A percentile compares a stretch with the other conserved stretches of the same genome.
Evolutionary conservation across 2,113 vertebrate genomes (phyloP).

Genomic region (Atractosteus spatula): DNA sequence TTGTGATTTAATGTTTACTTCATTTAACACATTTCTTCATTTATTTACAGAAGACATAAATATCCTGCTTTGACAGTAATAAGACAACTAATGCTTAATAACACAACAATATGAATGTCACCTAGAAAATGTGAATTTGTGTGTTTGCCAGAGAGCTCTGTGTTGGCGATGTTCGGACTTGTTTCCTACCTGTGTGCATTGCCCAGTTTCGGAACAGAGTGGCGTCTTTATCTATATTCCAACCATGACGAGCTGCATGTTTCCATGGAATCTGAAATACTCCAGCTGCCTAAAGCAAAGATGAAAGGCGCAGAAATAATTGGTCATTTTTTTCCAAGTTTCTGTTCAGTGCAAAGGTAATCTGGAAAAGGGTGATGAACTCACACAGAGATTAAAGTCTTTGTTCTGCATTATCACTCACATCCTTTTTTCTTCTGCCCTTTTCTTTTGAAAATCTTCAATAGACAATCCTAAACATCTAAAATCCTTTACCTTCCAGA

Average conservation of each 20-base stretch:
- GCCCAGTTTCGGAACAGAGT: slow-evolving; percentile 75
- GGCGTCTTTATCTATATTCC: slow-evolving; percentile 71
- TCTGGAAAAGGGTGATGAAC: neutral
- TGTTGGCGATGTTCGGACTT: slow-evolving; percentile 28
- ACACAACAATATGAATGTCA: slow-evolving; percentile 17
- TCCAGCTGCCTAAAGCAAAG: slow-evolving; percentile 44
- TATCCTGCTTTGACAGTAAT: too few species aligned
- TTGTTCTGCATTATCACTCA: neutral
- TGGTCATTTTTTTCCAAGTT: too few species aligned
- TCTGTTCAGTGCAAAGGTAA: neutral
- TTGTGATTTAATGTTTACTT: too few species aligned
- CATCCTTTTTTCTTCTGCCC: neutral
- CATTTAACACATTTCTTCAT: too few species aligned
- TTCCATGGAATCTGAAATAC: slow-evolving; percentile 77
- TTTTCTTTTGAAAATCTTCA: neutral
- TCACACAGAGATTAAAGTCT: neutral
- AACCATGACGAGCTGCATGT: slow-evolving; percentile 71
- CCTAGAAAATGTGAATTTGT: slow-evolving; percentile 6
- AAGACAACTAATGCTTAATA: neutral
- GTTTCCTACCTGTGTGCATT: slow-evolving; percentile 61
- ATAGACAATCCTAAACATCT: too few species aligned
- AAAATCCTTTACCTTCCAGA: too few species aligned
- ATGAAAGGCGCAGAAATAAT: neutral
- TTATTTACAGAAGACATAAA: too few species aligned
- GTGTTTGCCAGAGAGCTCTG: slow-evolving; percentile 18